phyloP scores from a whole-genome alignment of 2,113 vertebrate genomes.

The Notechis scutatus region DNA sequence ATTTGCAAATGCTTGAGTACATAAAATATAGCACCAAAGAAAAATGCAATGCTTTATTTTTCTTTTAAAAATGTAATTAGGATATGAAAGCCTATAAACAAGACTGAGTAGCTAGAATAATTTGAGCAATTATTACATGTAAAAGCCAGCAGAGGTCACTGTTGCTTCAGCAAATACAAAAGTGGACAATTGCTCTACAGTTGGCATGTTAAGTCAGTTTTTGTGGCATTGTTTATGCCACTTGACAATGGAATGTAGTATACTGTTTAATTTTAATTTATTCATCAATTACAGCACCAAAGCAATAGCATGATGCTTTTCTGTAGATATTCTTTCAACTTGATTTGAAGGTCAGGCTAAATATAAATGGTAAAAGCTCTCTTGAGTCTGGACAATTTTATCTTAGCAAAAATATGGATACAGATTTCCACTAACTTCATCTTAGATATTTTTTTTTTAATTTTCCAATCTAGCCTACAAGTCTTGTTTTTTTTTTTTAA shows the following conservation, averaged over 20 bases:
- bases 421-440: not conserved
- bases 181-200: not conserved
- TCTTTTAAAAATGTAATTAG: not conserved
- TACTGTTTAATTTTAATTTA: not conserved
- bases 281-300: not conserved
- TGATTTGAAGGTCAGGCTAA: not conserved
- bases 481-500: not conserved
- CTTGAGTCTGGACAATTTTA: not conserved
- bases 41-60: not conserved
- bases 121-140: not conserved
- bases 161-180: constrained; percentile 21
- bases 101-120: not conserved
- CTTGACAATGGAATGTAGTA: not conserved
- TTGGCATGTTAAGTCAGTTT: not conserved
- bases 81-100: not conserved
- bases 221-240: not conserved
- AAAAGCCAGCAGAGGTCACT: constrained; percentile 64
- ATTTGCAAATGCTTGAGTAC: not conserved
- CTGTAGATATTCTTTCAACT: not conserved
- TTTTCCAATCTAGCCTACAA: not conserved
- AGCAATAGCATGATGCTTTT: not conserved
- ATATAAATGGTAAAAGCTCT: not conserved
- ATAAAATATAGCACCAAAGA: not conserved
- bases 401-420: not conserved
- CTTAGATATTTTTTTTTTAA: not conserved